Evolutionary conservation across 1,140 invertebrate species (phyloP), one percentile per base, ranked within the genome.

Genomic region (Drosophila sturtevanti): DNA sequence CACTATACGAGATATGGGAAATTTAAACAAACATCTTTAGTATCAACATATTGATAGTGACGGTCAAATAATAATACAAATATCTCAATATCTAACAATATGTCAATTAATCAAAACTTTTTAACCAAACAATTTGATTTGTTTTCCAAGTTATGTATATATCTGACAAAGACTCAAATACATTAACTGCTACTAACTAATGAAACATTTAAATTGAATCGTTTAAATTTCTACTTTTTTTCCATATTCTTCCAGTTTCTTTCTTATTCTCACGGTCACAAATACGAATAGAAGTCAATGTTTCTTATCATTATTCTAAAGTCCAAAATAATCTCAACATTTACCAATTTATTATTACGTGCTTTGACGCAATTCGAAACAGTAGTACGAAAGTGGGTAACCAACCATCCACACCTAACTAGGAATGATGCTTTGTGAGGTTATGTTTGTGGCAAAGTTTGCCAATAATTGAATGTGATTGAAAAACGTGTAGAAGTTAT

Each of bases 401-500:
- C 1, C 35, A 4, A 37, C 10, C n/a, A 24, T 24, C 2, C 4
- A 0, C 4, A 31, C 27, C 6, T 31, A 0, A 0, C 27, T 6
- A 6, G 7, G 27, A 4, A 38, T n/a, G 12, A 38, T n/a, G 37
- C 16, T 18, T 48, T 48, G 41, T 48, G 16, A 48, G 41, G 41
- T 48, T 48, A 48, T 21, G 41, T 48, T n/a, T 38, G 7, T 4
- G 4, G 12, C n/a, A 38, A 14, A 38, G 37, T 18, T 16, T 31
- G 18, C 55, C 63, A 69, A 71, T 74, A 81, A 85, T 85, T 85
- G 73, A 63, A 63, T 22, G 62, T 67, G 77, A 63, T 68, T 63
- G 62, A 52, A 62, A 86, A 86, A 79, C 81, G 72, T 84, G 81
- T 72, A 31, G 44, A 58, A 16, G 21, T 73, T 77, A 86, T 81